Base-by-base conservation (phyloP, 2,797 vertebrate species). In the Numenius phaeopus region DNA sequence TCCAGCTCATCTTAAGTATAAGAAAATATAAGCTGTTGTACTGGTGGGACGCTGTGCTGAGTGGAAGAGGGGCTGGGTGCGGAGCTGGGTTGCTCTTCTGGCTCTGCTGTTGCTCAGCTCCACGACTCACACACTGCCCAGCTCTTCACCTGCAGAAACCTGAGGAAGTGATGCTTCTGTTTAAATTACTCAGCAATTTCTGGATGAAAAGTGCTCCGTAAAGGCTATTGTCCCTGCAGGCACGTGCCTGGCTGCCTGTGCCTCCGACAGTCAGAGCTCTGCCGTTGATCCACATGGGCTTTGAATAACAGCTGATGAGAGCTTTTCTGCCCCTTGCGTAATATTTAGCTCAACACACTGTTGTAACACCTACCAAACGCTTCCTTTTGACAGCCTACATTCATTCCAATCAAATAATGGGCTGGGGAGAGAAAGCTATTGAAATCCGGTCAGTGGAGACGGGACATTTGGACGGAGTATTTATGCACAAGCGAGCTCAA, bases 361-460 rank as follows among this genome's bases (percentile, higher is more conserved):
- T 96, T 95, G 94, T 98, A 97, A 97, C 96, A 85, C 96, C 96
- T 98, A 16, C 97, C 95, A 97, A 97, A 97, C 8, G 16, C 72
- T 98, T 98, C 97, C 81, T 98, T 98, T 98, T 98, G 97, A 97
- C 99, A 99, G 99, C 99, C 97, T 99, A 99, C 98, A 99, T 99
- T 99, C 99, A 99, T 99, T 99, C 99, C 98, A 99, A 99, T 98
- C 99, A 99, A 99, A 99, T 99, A 98, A 99, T 99, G 99, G 99
- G 99, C 98, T 99, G 99, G 99, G 99, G 99, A 98, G 99, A 99
- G 99, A 99, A 99, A 99, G 99, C 99, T 98, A 99, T 99, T 97
- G 99, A 99, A 98, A 99, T 99, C 98, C 99, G 99, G 92, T 99
- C 99, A 93, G 99, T 99, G 99, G 99, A 99, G 98, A 99, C 99